phyloP scores from a whole-genome alignment of 2,888 invertebrate genomes.

The Chironomus tentans region DNA sequence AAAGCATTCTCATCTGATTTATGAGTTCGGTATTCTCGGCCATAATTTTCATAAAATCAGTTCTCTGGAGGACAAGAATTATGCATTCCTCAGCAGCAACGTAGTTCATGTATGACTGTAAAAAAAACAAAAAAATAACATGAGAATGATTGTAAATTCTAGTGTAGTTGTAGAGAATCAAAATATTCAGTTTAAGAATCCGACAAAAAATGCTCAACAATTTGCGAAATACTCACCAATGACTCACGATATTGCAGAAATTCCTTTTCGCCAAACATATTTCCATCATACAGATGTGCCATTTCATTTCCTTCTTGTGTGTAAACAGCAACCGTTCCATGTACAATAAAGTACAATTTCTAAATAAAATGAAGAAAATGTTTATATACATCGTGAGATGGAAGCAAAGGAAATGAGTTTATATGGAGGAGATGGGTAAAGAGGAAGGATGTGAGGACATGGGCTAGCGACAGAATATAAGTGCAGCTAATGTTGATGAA shows the following conservation, averaged over 20 bases:
- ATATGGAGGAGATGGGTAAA: not conserved
- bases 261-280: conserved; percentile 23
- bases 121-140: no score
- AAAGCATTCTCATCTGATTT: not conserved
- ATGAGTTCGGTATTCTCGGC: not conserved
- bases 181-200: no score
- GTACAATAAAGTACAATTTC: conserved; percentile 16
- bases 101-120: not conserved
- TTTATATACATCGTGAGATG: no score
- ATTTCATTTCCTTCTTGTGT: conserved; percentile 8
- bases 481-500: not conserved
- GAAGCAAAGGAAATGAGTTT: not conserved
- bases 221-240: not conserved
- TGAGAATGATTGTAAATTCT: no score
- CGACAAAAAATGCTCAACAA: not conserved
- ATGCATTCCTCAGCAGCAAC: conserved; percentile 10
- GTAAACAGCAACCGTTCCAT: conserved; percentile 19
- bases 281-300: conserved; percentile 18
- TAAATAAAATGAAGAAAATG: not conserved
- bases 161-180: no score
- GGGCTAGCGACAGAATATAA: not conserved
- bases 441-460: not conserved
- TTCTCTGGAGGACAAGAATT: not conserved
- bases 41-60: not conserved
- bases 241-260: not conserved